Percentiles rank a stretch among this genome's conserved stretches.
phyloP scores from a whole-genome alignment of 2,797 vertebrate genomes.

The Gymnoscopelus braueri region DNA sequence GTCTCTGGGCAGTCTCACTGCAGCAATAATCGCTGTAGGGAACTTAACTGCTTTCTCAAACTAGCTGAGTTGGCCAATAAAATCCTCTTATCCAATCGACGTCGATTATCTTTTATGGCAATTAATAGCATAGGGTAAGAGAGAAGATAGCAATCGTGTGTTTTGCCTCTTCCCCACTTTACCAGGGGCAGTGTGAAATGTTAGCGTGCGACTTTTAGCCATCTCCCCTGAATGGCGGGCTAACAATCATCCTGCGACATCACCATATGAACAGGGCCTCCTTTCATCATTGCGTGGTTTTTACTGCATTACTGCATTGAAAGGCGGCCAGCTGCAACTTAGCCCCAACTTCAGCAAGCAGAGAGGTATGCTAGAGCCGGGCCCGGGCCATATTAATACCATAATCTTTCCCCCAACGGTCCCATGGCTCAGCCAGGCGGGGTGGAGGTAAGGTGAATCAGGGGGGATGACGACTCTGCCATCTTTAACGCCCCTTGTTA shows the following conservation, averaged over 20 bases:
- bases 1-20: constrained; percentile 81
- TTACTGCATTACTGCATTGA: constrained; percentile 54
- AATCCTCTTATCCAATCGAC: constrained; percentile 60
- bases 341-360: constrained; percentile 65
- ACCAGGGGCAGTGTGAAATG: constrained; percentile 26
- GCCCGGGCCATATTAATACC: constrained; percentile 67
- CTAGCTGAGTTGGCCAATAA: constrained; percentile 75
- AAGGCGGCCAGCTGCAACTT: constrained; percentile 70
- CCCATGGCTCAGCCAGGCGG: constrained; percentile 37
- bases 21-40: constrained; percentile 77
- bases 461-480: constrained; percentile 40
- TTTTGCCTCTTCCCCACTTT: constrained; percentile 21
- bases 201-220: constrained; percentile 7
- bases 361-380: constrained; percentile 56
- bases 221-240: constrained; percentile 29
- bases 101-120: constrained; percentile 56
- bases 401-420: constrained; percentile 67
- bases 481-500: constrained; percentile 29
- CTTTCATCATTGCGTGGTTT: constrained; percentile 68
- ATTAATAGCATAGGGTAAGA: constrained; percentile 59
- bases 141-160: constrained; percentile 45
- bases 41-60: constrained; percentile 72
- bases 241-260: constrained; percentile 50
- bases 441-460: constrained; percentile 46
- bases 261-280: constrained; percentile 59